phyloP scores from a whole-genome alignment of 2,113 vertebrate genomes.

The Pontoporia blainvillei region DNA sequence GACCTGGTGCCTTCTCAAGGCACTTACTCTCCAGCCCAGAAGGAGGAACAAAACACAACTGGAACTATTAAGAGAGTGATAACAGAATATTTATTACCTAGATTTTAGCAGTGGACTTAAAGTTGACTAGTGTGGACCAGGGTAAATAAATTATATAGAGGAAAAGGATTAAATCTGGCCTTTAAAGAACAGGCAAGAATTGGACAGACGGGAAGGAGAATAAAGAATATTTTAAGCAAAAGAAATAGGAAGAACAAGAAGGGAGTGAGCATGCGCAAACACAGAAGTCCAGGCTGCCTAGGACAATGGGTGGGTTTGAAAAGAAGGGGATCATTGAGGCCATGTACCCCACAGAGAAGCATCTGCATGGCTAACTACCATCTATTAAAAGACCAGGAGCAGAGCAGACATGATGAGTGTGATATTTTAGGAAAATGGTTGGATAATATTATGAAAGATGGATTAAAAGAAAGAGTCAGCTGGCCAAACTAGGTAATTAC shows the following conservation, averaged over 20 bases:
- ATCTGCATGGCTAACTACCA: not conserved
- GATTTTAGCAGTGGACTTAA: not conserved
- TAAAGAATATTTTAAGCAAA: not conserved
- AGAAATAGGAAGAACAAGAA: not conserved
- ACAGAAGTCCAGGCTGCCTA: not conserved
- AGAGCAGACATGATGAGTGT: not conserved
- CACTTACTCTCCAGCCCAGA: not conserved
- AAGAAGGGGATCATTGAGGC: not conserved
- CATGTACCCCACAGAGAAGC: not conserved
- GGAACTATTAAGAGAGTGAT: not conserved
- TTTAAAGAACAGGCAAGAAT: not conserved
- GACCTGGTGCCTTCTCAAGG: not conserved
- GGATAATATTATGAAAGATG: not conserved
- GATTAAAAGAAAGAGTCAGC: not conserved
- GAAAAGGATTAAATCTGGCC: not conserved
- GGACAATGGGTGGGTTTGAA: not conserved
- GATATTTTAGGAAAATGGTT: not conserved
- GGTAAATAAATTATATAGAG: not conserved
- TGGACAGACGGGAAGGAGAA: not conserved
- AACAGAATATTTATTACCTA: not conserved
- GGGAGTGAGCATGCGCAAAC: not conserved
- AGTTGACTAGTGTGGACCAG: not conserved
- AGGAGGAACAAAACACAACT: not conserved
- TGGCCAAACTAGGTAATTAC: not conserved
- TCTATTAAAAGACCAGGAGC: not conserved